These are phyloP conservation scores for Esox lucius DNA, from an alignment of 2,797 vertebrate genomes.

Conservation along the genomic window DNA sequence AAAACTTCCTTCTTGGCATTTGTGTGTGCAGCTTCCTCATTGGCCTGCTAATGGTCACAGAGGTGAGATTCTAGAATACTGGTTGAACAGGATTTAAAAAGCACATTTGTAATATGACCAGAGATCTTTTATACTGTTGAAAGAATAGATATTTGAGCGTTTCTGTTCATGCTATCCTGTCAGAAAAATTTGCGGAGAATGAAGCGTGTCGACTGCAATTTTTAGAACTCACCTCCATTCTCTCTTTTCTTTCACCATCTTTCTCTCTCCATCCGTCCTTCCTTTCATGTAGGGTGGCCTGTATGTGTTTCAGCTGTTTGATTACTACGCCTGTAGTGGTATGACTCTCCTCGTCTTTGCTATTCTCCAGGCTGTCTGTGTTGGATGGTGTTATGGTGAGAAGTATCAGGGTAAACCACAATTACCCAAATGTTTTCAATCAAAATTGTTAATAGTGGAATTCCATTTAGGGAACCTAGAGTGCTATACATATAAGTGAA, in stretches of 20 bases:
- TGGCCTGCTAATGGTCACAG: slow-evolving; percentile 88
- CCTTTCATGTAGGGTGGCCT: slow-evolving; percentile 73
- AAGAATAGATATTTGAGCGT: not conserved
- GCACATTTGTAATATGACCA: slow-evolving; percentile 3
- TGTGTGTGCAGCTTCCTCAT: slow-evolving; percentile 79
- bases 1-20: slow-evolving; percentile 87
- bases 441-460: not conserved
- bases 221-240: not conserved
- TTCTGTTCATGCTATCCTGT: not conserved
- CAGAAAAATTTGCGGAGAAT: not conserved
- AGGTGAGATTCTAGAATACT: slow-evolving; percentile 72
- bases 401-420: not conserved
- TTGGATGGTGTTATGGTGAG: slow-evolving; percentile 80
- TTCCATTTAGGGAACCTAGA: not conserved
- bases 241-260: not conserved
- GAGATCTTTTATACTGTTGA: not conserved
- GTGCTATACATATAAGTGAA: not conserved
- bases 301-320: slow-evolving; percentile 79
- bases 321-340: slow-evolving; percentile 79
- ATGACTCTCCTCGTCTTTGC: slow-evolving; percentile 75
- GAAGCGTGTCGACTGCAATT: not conserved
- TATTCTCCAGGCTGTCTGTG: slow-evolving; percentile 71
- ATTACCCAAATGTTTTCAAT: not conserved
- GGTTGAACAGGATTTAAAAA: not conserved
- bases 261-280: not conserved